phyloP scores from a whole-genome alignment of 2,113 vertebrate species.

The Barbus barbus region DNA sequence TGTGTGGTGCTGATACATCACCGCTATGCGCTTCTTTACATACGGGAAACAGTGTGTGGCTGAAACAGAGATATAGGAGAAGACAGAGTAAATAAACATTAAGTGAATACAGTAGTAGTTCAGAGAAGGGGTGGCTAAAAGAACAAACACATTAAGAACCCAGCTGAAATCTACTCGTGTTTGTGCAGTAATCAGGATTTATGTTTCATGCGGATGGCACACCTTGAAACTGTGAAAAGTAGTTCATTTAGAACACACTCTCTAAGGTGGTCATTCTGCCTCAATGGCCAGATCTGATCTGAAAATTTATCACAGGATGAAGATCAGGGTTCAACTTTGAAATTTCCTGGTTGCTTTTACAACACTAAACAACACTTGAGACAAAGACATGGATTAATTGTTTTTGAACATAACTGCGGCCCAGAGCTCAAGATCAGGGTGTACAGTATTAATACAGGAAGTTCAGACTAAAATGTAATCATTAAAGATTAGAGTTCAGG shows the following conservation, averaged over 20 bases:
- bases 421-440: not conserved
- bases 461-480: not conserved
- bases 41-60: constrained; percentile 97
- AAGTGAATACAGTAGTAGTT: not conserved
- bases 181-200: not conserved
- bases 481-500: not conserved
- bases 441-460: not conserved
- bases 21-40: constrained; percentile 93
- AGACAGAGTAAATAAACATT: not conserved
- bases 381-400: not conserved
- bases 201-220: not conserved
- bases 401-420: no score
- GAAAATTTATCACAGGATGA: not conserved
- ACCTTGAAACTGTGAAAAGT: constrained; percentile 2
- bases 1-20: constrained; percentile 97
- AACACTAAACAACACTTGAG: not conserved
- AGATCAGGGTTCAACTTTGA: not conserved
- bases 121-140: not conserved
- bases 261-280: not conserved
- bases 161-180: not conserved
- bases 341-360: not conserved
- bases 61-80: constrained; percentile 56
- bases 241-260: not conserved
- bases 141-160: not conserved
- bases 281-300: not conserved